Percentiles rank a stretch among this genome's conserved stretches.
These are phyloP conservation scores for Aythya baeri DNA, from an alignment of 2,113 vertebrate species.

Conservation along the genomic window DNA sequence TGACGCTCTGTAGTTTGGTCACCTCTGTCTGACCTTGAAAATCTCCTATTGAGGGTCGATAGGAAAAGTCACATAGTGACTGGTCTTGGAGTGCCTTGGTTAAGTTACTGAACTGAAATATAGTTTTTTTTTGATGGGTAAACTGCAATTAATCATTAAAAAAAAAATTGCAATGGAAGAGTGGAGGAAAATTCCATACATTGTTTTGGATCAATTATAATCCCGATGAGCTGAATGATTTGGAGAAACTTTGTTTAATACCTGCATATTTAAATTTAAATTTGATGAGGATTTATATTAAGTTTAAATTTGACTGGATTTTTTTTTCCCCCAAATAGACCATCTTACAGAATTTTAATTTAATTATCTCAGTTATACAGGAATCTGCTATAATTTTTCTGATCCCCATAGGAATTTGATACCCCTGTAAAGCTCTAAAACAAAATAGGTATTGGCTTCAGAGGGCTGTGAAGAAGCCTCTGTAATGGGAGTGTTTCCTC, in stretches of 20 bases:
- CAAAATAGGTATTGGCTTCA: background rate
- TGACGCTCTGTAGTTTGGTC: background rate
- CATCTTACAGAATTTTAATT: background rate
- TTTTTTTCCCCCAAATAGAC: background rate
- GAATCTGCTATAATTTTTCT: background rate
- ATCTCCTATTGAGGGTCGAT: background rate
- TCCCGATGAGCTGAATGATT: conserved; percentile 8
- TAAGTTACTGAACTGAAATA: background rate
- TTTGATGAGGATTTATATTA: background rate
- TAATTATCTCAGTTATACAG: background rate
- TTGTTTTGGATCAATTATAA: conserved; percentile 3
- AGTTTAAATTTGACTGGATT: background rate
- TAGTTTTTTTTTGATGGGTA: background rate
- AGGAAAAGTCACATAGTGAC: rapidly evolving
- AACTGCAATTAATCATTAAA: background rate
- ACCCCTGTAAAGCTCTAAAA: background rate
- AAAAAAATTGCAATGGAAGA: background rate
- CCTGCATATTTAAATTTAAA: conserved; percentile 18
- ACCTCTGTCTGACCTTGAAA: conserved; percentile 40
- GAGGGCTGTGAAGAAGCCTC: background rate
- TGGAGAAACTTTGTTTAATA: conserved; percentile 37
- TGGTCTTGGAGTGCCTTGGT: background rate
- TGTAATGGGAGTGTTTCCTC: background rate
- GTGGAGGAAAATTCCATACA: background rate
- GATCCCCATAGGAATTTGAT: background rate